These are phyloP conservation scores for Pandemis heparana DNA, from an alignment of 2,888 invertebrate genomes.

Conservation along the genomic window DNA sequence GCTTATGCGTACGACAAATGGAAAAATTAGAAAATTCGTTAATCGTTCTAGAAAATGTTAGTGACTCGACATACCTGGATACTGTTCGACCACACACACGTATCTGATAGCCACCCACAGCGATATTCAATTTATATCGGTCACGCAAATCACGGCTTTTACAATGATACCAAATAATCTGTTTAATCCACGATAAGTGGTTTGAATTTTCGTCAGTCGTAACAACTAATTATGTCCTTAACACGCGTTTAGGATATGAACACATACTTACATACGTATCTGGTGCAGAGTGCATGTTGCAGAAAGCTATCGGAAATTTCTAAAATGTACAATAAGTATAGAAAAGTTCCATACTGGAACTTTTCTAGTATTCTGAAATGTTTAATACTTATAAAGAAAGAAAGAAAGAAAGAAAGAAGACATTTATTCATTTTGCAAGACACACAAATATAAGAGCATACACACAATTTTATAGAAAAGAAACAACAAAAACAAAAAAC, in stretches of 20 bases:
- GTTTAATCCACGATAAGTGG: conserved; percentile 13
- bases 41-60: neutral
- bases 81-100: neutral
- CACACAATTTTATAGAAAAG: too few species aligned
- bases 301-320: too few species aligned
- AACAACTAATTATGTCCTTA: neutral
- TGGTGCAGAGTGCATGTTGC: too few species aligned
- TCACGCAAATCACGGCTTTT: conserved; percentile 7
- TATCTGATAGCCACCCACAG: conserved; percentile 36
- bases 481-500: too few species aligned
- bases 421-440: too few species aligned
- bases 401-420: too few species aligned
- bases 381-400: too few species aligned
- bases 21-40: neutral
- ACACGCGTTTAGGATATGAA: neutral
- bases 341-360: too few species aligned
- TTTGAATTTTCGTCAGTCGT: neutral
- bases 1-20: neutral
- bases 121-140: conserved; percentile 32
- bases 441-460: too few species aligned
- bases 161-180: conserved; percentile 19
- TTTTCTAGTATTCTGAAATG: too few species aligned
- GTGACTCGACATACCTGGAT: neutral
- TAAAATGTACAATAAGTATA: too few species aligned
- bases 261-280: neutral